Evolutionary conservation across 2,113 vertebrate species (phyloP).

Genomic region (Odontesthes bonariensis): DNA sequence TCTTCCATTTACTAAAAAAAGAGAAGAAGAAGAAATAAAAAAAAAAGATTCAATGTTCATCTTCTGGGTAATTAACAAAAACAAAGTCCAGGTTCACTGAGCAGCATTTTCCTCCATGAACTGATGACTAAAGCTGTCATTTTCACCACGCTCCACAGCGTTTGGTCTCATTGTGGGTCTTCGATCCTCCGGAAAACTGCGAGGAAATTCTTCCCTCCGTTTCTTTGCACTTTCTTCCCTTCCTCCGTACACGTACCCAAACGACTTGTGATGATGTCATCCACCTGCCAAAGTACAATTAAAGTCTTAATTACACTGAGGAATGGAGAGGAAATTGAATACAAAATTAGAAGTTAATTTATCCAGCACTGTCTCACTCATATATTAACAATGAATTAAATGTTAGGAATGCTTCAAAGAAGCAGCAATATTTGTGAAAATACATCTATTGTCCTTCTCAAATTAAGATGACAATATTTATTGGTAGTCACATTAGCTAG

Average conservation of each 20-base stretch:
- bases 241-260: conserved; percentile 91
- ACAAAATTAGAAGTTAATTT: too few species aligned
- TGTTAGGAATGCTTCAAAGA: too few species aligned
- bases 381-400: too few species aligned
- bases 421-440: too few species aligned
- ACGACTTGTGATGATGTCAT: conserved; percentile 85
- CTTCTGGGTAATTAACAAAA: neutral
- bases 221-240: conserved; percentile 92
- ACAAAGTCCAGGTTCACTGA: neutral
- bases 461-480: too few species aligned
- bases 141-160: conserved; percentile 2
- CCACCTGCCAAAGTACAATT: conserved; percentile 73
- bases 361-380: too few species aligned
- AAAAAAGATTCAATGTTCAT: neutral
- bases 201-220: conserved; percentile 88
- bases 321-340: too few species aligned
- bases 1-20: neutral
- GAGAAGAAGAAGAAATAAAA: neutral
- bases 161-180: conserved; percentile 54
- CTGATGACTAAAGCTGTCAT: neutral
- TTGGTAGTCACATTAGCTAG: too few species aligned
- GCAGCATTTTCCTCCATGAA: neutral
- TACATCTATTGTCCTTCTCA: too few species aligned
- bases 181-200: conserved; percentile 88
- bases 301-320: too few species aligned